phyloP scores from a whole-genome alignment of 1,140 invertebrate genomes.

The Belonocnema kinseyi region DNA sequence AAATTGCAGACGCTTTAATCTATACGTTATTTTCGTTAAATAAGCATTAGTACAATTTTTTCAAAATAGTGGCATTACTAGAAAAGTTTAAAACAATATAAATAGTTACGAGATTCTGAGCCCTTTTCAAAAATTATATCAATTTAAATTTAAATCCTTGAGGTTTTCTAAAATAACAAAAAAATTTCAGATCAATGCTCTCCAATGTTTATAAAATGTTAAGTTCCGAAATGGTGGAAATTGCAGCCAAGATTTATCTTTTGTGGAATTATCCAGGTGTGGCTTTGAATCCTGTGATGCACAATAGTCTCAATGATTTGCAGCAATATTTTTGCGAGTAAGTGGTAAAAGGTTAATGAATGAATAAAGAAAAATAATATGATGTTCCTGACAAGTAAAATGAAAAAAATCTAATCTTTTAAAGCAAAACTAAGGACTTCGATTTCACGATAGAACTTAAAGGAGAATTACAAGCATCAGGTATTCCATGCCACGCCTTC shows the following conservation, averaged over 20 bases:
- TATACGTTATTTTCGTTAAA: no score
- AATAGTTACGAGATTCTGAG: no score
- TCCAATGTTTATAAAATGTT: conserved; percentile 45
- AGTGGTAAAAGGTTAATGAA: neutral
- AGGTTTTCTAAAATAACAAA: no score
- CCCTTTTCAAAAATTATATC: no score
- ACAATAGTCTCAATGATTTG: conserved; percentile 24
- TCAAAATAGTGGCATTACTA: no score
- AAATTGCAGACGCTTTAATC: no score
- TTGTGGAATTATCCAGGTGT: conserved; percentile 64
- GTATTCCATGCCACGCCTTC: conserved; percentile 62
- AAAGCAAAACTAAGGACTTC: conserved; percentile 11
- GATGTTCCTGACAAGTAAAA: neutral
- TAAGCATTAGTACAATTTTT: no score
- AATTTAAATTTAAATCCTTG: no score
- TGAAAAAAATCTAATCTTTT: neutral
- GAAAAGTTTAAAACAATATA: no score
- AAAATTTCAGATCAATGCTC: conserved; percentile 50
- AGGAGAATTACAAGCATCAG: conserved; percentile 55
- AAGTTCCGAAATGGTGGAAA: conserved; percentile 49
- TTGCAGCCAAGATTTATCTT: conserved; percentile 60
- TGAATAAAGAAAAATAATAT: neutral
- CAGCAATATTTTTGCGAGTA: conserved; percentile 38
- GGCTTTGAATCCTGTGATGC: conserved; percentile 49
- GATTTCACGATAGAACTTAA: conserved; percentile 46